phyloP scores from a whole-genome alignment of 2,888 invertebrate species.

The Coelinius sp. region DNA sequence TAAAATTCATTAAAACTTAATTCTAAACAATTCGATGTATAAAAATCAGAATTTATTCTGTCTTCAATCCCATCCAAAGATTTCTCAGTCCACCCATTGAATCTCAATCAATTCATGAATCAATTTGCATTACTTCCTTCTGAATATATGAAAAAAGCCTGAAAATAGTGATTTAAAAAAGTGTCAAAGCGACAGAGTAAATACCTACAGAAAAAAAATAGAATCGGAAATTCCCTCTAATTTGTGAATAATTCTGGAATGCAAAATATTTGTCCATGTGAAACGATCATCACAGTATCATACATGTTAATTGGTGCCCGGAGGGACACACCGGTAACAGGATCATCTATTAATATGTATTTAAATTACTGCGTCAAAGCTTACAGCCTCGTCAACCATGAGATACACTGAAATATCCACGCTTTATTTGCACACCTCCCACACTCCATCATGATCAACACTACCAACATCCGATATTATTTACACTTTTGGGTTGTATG shows the following conservation, averaged over 20 bases:
- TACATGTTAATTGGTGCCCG: conserved; percentile 23
- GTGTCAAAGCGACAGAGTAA: not conserved
- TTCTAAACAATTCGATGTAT: too few species aligned
- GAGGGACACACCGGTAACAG: conserved; percentile 49
- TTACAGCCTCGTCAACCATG: conserved; percentile 30
- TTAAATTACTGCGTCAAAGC: conserved; percentile 64
- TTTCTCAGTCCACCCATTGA: not conserved
- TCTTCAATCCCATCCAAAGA: too few species aligned
- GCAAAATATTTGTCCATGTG: not conserved
- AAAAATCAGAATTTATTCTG: too few species aligned
- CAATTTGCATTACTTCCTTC: too few species aligned
- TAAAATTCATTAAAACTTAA: too few species aligned
- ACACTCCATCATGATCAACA: not conserved
- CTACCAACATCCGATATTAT: not conserved
- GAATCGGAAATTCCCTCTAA: not conserved
- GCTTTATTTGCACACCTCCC: not conserved
- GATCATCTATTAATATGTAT: conserved; percentile 64
- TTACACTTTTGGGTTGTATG: not conserved
- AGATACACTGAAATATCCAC: not conserved
- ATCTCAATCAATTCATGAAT: not conserved
- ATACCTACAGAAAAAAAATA: not conserved
- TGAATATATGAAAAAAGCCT: not conserved
- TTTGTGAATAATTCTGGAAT: not conserved
- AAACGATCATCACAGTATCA: conserved; percentile 1
- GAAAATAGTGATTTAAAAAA: not conserved